Evolutionary conservation across 2,113 vertebrate species (phyloP), one percentile per base, ranked within the genome.

Genomic region (Toxotes jaculatrix): DNA sequence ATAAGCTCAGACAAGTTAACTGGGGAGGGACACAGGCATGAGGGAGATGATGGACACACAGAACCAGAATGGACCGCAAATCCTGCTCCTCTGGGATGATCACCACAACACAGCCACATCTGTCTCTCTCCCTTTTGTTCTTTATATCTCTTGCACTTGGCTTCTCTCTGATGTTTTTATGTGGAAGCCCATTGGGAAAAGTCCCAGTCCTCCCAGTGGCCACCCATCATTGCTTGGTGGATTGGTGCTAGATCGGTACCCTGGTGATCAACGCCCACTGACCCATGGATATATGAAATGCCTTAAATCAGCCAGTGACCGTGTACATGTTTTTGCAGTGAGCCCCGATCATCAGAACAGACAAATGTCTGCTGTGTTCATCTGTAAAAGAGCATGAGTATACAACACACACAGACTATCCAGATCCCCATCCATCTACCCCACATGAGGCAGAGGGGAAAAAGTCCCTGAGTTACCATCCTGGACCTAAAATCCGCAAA

Each of bases 191-290:
- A 36, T 6, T 36, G 36, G 6, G 3, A 36, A 36, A 36, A 36
- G 42, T 43, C 9, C 27, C 27, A 27, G 27, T 27, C 27, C 27
- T 27, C 27, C 27, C 27, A 27, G 27, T 27, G 27, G 27, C 27
- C 27, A 27, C 27, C 27, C 27, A 27, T 27, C 27, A 27, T 27
- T 27, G 27, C 27, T 27, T 27, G 27, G 8, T 80, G 13, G 31
- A 57, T 6, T n/a, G 60, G 60, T 63, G 5, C 31, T 36, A 10
- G 16, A 40, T 17, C 31, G 21, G 21, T 34, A 60, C 69, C 63
- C 7, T 36, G 19, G 60, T 62, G 56, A 81, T 53, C 21, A 23
- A 53, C 13, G 8, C 63, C 56, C 32, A 27, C 19, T 60, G 79
- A 60, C 43, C 63, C 36, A 45, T 4, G 21, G 14, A 14, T 36